Conservation (phyloP, 1,140 invertebrate genomes). For the Chlorops oryzae region DNA sequence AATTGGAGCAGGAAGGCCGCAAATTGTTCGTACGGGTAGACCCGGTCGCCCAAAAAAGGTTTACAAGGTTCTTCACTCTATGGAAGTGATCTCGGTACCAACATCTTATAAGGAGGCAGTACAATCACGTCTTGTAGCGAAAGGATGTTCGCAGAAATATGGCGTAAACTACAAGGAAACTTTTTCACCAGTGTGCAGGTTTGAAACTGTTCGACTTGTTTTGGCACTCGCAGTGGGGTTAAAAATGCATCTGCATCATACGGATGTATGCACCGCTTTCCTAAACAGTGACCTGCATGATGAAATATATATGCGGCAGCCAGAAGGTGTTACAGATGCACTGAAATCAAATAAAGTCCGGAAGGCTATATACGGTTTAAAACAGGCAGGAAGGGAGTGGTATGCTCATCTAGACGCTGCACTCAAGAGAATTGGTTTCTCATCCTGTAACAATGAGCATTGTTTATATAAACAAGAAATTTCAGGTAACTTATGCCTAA, state of each 20-base stretch:
- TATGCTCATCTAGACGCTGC: constrained; percentile 23
- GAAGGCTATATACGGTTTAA: constrained; percentile 35
- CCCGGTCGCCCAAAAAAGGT: too few species aligned
- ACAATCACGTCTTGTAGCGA: too few species aligned
- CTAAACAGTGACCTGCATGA: constrained; percentile 48
- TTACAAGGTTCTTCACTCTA: too few species aligned
- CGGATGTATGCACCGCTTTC: constrained; percentile 47
- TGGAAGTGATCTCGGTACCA: too few species aligned
- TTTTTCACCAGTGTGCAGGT: constrained; percentile 11
- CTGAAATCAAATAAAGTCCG: constrained; percentile 21
- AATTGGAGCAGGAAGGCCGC: too few species aligned
- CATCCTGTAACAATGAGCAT: background rate
- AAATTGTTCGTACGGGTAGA: too few species aligned
- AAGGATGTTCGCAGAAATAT: too few species aligned
- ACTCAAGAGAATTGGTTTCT: constrained; percentile 1
- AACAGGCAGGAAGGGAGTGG: constrained; percentile 32
- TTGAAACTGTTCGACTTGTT: constrained; percentile 18
- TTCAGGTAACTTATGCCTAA: background rate
- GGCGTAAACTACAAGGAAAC: constrained; percentile 15
- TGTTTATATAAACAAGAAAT: background rate
- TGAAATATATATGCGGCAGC: constrained; percentile 19
- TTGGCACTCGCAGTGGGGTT: constrained; percentile 20
- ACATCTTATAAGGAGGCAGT: too few species aligned
- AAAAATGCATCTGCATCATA: constrained; percentile 29
- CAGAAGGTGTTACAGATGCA: constrained; percentile 10